phyloP scores from a whole-genome alignment of 2,888 invertebrate species.

The Papilio demoleus region DNA sequence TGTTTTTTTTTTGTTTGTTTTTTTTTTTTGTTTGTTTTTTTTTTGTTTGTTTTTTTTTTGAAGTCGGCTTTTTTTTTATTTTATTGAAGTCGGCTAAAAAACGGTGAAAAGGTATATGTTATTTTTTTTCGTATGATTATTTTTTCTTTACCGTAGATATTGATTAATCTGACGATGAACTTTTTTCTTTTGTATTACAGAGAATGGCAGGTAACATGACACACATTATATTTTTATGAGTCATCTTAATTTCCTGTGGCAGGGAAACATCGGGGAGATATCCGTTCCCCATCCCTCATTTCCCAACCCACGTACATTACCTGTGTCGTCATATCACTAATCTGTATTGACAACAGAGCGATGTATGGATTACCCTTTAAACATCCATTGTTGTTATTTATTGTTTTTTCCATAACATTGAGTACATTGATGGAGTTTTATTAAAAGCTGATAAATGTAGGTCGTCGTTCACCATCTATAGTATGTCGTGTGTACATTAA shows the following conservation, averaged over 20 bases:
- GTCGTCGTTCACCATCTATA: neutral
- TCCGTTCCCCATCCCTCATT: neutral
- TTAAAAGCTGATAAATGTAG: neutral
- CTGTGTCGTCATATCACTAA: neutral
- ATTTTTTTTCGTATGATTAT: neutral
- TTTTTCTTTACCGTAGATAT: neutral
- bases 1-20: too few relatives aligned
- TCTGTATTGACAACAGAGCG: neutral
- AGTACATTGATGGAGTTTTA: neutral
- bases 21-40: too few relatives aligned
- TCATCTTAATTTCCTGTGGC: constrained; percentile 6
- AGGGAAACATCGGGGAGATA: constrained; percentile 3
- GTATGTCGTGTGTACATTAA: too few relatives aligned
- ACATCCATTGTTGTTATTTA: neutral
- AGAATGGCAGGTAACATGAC: neutral
- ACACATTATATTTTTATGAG: constrained; percentile 12
- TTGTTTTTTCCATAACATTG: neutral
- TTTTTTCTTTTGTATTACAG: neutral
- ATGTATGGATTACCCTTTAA: constrained; percentile 1
- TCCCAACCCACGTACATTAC: constrained; percentile 8
- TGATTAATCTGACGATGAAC: neutral
- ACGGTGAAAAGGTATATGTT: too few relatives aligned
- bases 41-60: too few relatives aligned
- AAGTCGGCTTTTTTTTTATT: too few relatives aligned
- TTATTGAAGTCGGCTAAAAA: too few relatives aligned